These are phyloP conservation scores for Anomalospiza imberbis DNA, from an alignment of 2,797 vertebrate species.

Conservation along the genomic window DNA sequence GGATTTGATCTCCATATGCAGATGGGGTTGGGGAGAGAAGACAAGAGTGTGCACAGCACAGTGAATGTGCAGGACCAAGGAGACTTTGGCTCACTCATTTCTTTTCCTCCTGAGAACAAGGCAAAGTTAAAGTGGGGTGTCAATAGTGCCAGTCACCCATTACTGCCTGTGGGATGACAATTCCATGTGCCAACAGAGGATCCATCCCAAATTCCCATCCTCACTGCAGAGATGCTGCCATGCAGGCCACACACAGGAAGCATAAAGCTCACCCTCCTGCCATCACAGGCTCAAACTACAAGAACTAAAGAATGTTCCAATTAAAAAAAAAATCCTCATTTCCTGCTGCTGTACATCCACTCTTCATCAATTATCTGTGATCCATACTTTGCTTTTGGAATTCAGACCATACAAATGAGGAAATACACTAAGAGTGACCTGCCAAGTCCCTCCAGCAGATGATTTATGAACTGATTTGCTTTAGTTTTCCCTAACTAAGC, in stretches of 20 bases:
- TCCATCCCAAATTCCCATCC: background rate
- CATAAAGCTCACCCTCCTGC: background rate
- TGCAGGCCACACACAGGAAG: background rate
- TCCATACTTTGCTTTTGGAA: slow-evolving; percentile 52
- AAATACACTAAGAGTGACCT: slow-evolving; percentile 55
- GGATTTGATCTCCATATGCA: background rate
- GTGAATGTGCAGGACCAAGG: background rate
- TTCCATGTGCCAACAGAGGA: background rate
- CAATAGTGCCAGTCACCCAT: background rate
- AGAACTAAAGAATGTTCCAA: background rate
- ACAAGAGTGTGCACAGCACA: background rate
- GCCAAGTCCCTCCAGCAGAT: slow-evolving; percentile 53
- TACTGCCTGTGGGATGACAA: background rate
- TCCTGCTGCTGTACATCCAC: slow-evolving; percentile 8
- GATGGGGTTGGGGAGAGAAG: background rate
- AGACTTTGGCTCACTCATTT: background rate
- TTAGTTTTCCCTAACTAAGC: slow-evolving; percentile 63
- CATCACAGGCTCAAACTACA: background rate
- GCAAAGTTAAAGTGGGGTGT: background rate
- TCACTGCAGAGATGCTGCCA: background rate
- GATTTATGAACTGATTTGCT: slow-evolving; percentile 67
- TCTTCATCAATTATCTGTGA: slow-evolving; percentile 58
- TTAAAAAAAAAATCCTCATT: background rate
- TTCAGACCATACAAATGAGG: slow-evolving; percentile 46
- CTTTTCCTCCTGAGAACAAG: background rate